Conservation (phyloP, 2,113 vertebrate species). For the Aptenodytes patagonicus region DNA sequence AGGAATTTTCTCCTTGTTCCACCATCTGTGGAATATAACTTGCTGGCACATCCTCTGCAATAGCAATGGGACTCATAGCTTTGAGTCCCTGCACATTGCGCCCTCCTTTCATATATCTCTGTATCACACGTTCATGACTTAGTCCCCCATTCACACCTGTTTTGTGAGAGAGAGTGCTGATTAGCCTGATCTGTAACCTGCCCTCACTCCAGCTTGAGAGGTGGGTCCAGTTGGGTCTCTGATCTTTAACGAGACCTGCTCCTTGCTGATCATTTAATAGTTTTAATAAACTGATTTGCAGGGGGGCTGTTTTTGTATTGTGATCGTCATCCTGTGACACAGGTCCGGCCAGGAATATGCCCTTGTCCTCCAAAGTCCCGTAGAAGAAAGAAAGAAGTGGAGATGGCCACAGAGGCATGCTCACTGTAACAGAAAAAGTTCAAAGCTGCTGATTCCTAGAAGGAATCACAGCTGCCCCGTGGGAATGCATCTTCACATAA, state of each 20-base stretch:
- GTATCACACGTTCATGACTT: not conserved
- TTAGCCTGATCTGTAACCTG: not conserved
- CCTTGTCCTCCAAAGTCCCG: not conserved
- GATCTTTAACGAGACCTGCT: not conserved
- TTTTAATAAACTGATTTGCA: not conserved
- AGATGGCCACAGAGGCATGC: not conserved
- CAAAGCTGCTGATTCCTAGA: not conserved
- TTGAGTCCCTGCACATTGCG: rapidly evolving
- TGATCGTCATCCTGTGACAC: not conserved
- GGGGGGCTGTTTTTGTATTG: not conserved
- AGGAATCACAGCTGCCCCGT: not conserved
- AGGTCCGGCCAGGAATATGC: not conserved
- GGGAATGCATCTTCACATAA: not conserved
- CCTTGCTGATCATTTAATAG: not conserved
- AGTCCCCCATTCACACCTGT: not conserved
- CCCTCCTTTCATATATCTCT: not conserved
- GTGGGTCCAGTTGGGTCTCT: not conserved
- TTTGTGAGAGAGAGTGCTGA: not conserved
- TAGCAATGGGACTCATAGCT: not conserved
- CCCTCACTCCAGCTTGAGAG: not conserved
- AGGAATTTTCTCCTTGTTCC: not conserved
- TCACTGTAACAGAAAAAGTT: not conserved
- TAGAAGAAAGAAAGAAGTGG: not conserved
- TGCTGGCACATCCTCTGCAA: not conserved
- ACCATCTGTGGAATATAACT: not conserved